phyloP scores from a whole-genome alignment of 2,797 vertebrate genomes.

The Enteromius viviparus region DNA sequence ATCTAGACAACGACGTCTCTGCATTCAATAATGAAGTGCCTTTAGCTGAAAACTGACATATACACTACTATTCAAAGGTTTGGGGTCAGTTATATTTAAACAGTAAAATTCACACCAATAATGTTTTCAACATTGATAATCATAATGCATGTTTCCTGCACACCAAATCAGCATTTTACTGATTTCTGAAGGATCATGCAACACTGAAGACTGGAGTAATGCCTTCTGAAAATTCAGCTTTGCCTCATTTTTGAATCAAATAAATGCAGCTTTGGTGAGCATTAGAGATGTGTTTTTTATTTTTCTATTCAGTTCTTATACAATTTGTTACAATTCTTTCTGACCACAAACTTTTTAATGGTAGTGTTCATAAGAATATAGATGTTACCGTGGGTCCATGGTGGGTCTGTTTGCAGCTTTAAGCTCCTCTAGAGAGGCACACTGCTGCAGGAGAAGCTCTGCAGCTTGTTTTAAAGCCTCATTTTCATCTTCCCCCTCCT shows the following conservation, averaged over 20 bases:
- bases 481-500: conserved; percentile 58
- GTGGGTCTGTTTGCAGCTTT: conserved; percentile 86
- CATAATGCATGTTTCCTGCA: not conserved
- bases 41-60: too few relatives aligned
- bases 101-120: not conserved
- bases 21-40: too few relatives aligned
- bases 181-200: not conserved
- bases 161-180: not conserved
- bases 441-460: conserved; percentile 84
- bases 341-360: not conserved
- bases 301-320: not conserved
- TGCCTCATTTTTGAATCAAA: not conserved
- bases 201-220: not conserved
- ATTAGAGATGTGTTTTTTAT: not conserved
- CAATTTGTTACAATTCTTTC: not conserved
- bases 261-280: not conserved
- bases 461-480: conserved; percentile 58
- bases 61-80: not conserved
- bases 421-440: conserved; percentile 90
- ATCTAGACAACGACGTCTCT: too few relatives aligned
- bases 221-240: not conserved
- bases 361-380: not conserved
- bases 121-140: not conserved
- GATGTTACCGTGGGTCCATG: conserved; percentile 90
- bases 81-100: not conserved